Conservation (phyloP, 1,140 invertebrate species). For the Drosophila lowei region DNA sequence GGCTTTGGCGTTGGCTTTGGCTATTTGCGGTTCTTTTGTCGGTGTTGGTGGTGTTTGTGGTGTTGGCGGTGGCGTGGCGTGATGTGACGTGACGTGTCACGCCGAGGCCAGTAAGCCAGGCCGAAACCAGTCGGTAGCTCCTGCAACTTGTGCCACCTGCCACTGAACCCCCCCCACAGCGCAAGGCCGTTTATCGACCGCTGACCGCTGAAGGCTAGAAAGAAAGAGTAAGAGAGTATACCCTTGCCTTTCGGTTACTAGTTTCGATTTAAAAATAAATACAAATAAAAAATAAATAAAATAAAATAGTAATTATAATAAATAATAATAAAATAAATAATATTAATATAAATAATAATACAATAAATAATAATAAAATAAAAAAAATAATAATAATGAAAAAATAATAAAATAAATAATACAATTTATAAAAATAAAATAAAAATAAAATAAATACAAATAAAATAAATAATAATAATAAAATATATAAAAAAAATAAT, state of each 20-base stretch:
- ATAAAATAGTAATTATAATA: too few relatives aligned
- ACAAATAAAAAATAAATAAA: too few relatives aligned
- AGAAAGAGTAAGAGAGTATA: constrained; percentile 4
- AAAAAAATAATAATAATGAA: too few relatives aligned
- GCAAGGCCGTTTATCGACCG: constrained; percentile 48
- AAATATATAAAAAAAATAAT: too few relatives aligned
- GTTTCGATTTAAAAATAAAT: too few relatives aligned
- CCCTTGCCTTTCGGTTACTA: not conserved
- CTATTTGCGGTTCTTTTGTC: constrained; percentile 55
- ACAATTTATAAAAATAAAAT: too few relatives aligned
- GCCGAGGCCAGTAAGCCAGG: constrained; percentile 46
- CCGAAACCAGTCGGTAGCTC: constrained; percentile 32
- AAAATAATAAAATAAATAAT: too few relatives aligned
- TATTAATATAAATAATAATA: too few relatives aligned
- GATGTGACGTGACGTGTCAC: not conserved
- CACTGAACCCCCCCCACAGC: constrained; percentile 7
- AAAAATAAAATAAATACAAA: too few relatives aligned
- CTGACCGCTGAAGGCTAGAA: constrained; percentile 14
- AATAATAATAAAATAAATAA: too few relatives aligned
- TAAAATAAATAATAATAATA: too few relatives aligned
- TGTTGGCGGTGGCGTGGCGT: not conserved
- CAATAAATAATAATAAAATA: too few relatives aligned
- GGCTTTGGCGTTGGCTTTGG: constrained; percentile 52
- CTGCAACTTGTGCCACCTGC: constrained; percentile 2
- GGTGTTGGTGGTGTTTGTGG: constrained; percentile 3